A percentile compares a stretch with the other conserved stretches of the same genome.
Evolutionary conservation across 2,113 vertebrate genomes (phyloP).

Genomic region (Circaetus gallicus): DNA sequence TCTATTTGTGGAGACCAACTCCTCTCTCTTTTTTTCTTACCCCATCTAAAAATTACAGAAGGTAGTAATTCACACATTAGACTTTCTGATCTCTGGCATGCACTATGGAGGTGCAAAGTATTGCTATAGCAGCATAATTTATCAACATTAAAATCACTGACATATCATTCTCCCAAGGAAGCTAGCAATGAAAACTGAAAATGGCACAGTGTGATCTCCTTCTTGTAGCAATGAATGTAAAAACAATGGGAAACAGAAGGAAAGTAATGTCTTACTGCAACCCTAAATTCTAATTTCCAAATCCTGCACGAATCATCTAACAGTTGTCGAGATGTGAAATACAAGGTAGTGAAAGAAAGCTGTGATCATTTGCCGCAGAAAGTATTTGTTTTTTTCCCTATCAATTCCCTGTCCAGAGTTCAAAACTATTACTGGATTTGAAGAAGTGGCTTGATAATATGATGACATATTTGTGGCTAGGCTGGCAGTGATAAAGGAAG

Average conservation of each 20-base stretch:
- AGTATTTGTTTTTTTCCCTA: not conserved
- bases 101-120: slow-evolving; percentile 7
- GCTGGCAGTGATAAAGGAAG: not conserved
- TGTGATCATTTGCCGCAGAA: not conserved
- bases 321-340: not conserved
- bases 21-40: not conserved
- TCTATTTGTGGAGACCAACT: not conserved
- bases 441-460: not conserved
- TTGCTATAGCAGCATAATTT: slow-evolving; percentile 33
- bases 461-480: not conserved
- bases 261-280: not conserved
- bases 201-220: not conserved
- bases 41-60: not conserved
- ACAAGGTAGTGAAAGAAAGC: not conserved
- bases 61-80: slow-evolving; percentile 16
- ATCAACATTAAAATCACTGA: slow-evolving; percentile 28
- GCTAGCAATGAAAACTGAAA: not conserved
- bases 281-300: not conserved
- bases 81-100: not conserved
- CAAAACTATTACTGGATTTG: not conserved
- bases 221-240: not conserved
- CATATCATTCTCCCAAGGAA: slow-evolving; percentile 40
- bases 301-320: not conserved
- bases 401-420: not conserved
- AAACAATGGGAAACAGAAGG: slow-evolving; percentile 45